Evolutionary conservation across 2,888 invertebrate species (phyloP).

Genomic region (Lithophane semibrunnea): DNA sequence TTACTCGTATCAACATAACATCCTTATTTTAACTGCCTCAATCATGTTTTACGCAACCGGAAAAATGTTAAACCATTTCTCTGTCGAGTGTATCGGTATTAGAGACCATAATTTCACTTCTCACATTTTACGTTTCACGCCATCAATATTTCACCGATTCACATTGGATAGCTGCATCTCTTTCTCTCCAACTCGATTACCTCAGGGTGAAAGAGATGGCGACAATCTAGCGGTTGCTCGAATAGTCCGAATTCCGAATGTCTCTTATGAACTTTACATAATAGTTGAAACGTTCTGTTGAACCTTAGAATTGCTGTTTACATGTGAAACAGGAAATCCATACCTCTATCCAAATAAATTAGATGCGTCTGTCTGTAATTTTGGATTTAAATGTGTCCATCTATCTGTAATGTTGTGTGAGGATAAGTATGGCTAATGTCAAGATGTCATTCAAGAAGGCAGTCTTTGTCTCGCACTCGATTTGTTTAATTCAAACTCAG

Average conservation of each 20-base stretch:
- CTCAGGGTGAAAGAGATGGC: conserved; percentile 48
- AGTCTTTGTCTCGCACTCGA: conserved; percentile 16
- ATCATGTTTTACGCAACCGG: conserved; percentile 45
- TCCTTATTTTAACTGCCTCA: conserved; percentile 26
- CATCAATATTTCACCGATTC: conserved; percentile 52
- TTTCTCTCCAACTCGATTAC: conserved; percentile 21
- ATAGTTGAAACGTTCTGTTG: conserved; percentile 64
- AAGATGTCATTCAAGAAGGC: conserved; percentile 21
- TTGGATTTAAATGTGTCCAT: conserved; percentile 8
- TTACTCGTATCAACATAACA: conserved; percentile 10
- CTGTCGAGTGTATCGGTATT: conserved; percentile 41
- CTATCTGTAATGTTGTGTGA: neutral
- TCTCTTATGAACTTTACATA: conserved; percentile 63
- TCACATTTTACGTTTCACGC: conserved; percentile 46
- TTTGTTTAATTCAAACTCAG: conserved; percentile 38
- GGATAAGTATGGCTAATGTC: neutral
- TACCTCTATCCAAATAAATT: conserved; percentile 17
- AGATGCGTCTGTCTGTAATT: conserved; percentile 9
- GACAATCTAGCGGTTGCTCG: conserved; percentile 36
- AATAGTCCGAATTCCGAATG: conserved; percentile 62
- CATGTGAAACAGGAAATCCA: conserved; percentile 44
- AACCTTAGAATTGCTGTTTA: conserved; percentile 53
- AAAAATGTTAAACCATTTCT: conserved; percentile 39
- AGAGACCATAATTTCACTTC: conserved; percentile 50
- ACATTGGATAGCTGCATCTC: conserved; percentile 36